Conservation (phyloP, 2,113 vertebrate genomes). For the mouse (Mus musculus) region DNA sequence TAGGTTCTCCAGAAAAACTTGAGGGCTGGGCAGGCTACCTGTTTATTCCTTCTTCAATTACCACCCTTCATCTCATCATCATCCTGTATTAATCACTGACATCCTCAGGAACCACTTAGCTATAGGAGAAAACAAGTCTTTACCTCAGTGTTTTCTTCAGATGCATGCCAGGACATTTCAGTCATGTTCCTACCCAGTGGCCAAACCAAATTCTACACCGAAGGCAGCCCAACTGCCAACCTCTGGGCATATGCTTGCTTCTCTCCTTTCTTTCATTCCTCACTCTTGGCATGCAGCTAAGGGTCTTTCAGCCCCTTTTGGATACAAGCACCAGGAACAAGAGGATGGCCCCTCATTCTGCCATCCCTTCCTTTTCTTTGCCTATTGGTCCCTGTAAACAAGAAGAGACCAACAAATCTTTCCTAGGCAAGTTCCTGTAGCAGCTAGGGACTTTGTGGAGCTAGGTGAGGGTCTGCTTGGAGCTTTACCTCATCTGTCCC, state of each 20-base stretch:
- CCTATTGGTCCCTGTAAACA: background rate
- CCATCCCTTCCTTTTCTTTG: background rate
- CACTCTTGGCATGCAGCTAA: background rate
- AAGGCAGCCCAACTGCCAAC: background rate
- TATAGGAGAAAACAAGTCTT: background rate
- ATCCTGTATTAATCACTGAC: background rate
- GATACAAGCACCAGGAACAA: background rate
- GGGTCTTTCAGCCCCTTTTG: background rate
- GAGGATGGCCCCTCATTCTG: background rate
- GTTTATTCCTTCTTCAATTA: background rate
- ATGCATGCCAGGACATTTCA: background rate
- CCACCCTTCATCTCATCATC: background rate
- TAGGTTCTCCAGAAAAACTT: background rate
- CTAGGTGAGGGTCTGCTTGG: background rate
- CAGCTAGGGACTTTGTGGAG: background rate
- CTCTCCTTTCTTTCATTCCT: background rate
- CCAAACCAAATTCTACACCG: background rate
- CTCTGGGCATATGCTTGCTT: background rate
- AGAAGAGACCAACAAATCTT: background rate
- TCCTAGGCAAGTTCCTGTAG: background rate
- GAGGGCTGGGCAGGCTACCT: background rate
- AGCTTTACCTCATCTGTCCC: background rate
- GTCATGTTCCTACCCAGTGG: background rate
- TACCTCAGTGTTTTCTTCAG: background rate
- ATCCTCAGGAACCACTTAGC: background rate